Base-by-base conservation (phyloP, 1,140 invertebrate genomes). In the Psilanteris sp. region DNA sequence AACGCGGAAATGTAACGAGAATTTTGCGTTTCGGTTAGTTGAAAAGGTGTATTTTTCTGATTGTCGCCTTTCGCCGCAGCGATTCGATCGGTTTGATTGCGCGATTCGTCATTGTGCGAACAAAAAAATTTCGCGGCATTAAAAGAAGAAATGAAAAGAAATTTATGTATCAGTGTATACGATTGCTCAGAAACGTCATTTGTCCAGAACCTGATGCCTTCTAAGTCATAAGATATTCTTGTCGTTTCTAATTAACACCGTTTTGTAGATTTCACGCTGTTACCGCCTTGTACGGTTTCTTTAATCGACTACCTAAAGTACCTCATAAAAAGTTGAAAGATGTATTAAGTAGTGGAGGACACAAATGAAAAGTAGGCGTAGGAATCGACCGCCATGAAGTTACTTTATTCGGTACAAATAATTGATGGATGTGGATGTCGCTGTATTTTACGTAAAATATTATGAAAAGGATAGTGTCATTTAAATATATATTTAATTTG, bases 251-350 rank as follows among this genome's bases (percentile, higher is more conserved):
- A 78, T 73, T 74, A 78, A 78, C 76, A 74, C 76, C 70, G 59
- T 78, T 78, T 78, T 78, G 76, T 70, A 74, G 70, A 74, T 74
- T 73, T 78, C 76, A 74, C 76, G 76, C 76, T 78, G 76, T 78
- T 78, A 70, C 64, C 70, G 59, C 64, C 76, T 70, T 73, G 64
- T 78, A 78, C 52, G 71, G 39, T 78, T 74, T 74, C 68, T 68
- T 73, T 78, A 78, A 78, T 78, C 75, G 64, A 55, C 64, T 46
- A 54, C 64, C 55, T 62, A 78, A 78, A 73, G 75, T 78, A 74
- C 44, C 64, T 73, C 57, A 50, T 78, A 78, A 78, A 78, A 66
- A 70, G 41, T 41, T 67, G 36, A 44, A 68, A 46, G 75, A 73
- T 43, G 64, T 73, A 62, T 74, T 61, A 61, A 67, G 52, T 24